Conservation (phyloP, 1,140 invertebrate genomes). For the Conopomorpha cramerella region DNA sequence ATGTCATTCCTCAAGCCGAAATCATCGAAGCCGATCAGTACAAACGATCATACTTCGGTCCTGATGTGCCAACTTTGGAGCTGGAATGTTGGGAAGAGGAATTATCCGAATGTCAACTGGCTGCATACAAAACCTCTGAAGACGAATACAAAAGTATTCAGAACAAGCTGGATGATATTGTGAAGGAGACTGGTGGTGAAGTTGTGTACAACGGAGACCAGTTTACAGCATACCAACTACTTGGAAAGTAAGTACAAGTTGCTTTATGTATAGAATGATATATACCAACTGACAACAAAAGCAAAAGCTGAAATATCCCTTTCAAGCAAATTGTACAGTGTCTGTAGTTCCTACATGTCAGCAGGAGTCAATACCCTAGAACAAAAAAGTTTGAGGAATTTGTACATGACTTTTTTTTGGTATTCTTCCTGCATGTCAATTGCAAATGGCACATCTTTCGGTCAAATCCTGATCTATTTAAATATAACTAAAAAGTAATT, state of each 20-base stretch:
- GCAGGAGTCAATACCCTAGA: too few relatives aligned
- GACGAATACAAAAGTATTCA: conserved; percentile 66
- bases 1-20: conserved; percentile 31
- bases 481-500: too few relatives aligned
- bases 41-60: conserved; percentile 51
- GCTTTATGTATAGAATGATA: too few relatives aligned
- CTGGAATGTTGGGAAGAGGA: conserved; percentile 72
- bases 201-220: conserved; percentile 65
- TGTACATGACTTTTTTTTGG: too few relatives aligned
- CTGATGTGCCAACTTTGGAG: conserved; percentile 62
- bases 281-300: too few relatives aligned
- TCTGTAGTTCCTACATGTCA: too few relatives aligned
- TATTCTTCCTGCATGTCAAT: too few relatives aligned
- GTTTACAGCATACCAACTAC: conserved; percentile 62
- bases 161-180: conserved; percentile 60
- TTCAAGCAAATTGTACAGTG: too few relatives aligned
- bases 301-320: too few relatives aligned
- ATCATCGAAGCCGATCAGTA: conserved; percentile 51
- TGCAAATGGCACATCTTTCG: too few relatives aligned
- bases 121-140: conserved; percentile 59
- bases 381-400: too few relatives aligned
- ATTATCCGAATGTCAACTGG: conserved; percentile 64
- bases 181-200: conserved; percentile 64
- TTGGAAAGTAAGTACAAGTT: conserved; percentile 63
- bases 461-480: too few relatives aligned